Conservation (phyloP, 2,797 vertebrate genomes). For the Oophaga sylvatica region DNA sequence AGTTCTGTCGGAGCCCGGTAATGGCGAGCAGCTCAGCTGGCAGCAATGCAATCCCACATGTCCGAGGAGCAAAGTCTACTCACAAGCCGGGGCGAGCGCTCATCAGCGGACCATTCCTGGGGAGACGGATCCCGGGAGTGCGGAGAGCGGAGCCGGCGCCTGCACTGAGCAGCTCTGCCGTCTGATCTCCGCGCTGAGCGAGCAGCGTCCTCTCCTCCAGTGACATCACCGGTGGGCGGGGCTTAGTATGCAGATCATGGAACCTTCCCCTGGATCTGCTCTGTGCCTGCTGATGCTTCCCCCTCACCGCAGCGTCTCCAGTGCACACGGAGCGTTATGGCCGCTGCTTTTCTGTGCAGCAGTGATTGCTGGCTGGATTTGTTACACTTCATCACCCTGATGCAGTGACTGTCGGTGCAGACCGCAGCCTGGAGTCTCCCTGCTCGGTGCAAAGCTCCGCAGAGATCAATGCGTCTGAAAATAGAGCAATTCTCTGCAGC, state of each 20-base stretch:
- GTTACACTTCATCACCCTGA: neutral
- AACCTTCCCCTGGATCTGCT: constrained; percentile 58
- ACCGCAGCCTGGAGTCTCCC: constrained; percentile 20
- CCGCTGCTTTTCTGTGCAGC: neutral
- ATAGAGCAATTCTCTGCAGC: constrained; percentile 35
- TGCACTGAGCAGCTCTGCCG: constrained; percentile 80
- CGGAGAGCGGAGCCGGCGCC: constrained; percentile 76
- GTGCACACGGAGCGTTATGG: neutral
- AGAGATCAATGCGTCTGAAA: constrained; percentile 11
- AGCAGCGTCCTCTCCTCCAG: constrained; percentile 73
- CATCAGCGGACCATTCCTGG: neutral
- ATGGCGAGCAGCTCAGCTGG: neutral
- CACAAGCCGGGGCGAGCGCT: constrained; percentile 22
- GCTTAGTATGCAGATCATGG: constrained; percentile 66
- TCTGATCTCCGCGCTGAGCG: constrained; percentile 76
- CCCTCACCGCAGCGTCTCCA: constrained; percentile 43
- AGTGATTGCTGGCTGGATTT: neutral
- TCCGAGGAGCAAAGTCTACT: constrained; percentile 31
- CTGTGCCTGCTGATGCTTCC: constrained; percentile 36
- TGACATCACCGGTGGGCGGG: constrained; percentile 87
- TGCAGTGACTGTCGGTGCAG: neutral
- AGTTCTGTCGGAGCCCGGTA: constrained; percentile 34
- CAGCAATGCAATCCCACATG: constrained; percentile 25
- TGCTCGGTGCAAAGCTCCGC: constrained; percentile 21
- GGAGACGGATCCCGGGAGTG: constrained; percentile 64